phyloP scores from a whole-genome alignment of 1,140 invertebrate species.

The Coelopa frigida region DNA sequence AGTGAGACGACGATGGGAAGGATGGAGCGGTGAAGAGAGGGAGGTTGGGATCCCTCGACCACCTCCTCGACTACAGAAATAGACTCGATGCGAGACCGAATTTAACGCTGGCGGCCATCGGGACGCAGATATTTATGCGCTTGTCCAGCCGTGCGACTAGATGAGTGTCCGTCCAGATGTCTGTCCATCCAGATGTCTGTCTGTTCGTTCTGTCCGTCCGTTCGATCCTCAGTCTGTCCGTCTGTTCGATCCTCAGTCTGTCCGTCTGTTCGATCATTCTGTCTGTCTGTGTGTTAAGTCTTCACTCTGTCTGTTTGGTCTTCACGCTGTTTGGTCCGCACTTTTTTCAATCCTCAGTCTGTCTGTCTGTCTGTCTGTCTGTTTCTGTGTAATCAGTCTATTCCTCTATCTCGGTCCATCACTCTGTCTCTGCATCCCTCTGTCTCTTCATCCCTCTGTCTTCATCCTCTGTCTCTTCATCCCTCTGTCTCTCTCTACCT shows the following conservation, averaged over 20 bases:
- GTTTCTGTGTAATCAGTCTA: too few relatives aligned
- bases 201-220: neutral
- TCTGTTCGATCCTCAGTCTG: neutral
- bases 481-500: neutral
- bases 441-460: neutral
- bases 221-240: neutral
- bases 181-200: neutral
- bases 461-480: neutral
- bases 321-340: neutral
- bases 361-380: neutral
- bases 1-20: neutral
- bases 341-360: neutral
- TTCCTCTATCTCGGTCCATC: neutral
- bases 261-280: neutral
- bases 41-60: too few relatives aligned
- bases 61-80: too few relatives aligned
- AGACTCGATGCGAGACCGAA: too few relatives aligned
- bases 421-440: neutral
- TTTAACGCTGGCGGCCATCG: too few relatives aligned
- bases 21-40: neutral
- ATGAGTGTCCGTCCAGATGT: too few relatives aligned
- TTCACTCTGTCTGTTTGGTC: neutral
- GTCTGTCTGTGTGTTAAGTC: neutral
- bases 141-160: too few relatives aligned
- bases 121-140: too few relatives aligned